Evolutionary conservation across 2,797 vertebrate species (phyloP).

Genomic region (Todus mexicanus): DNA sequence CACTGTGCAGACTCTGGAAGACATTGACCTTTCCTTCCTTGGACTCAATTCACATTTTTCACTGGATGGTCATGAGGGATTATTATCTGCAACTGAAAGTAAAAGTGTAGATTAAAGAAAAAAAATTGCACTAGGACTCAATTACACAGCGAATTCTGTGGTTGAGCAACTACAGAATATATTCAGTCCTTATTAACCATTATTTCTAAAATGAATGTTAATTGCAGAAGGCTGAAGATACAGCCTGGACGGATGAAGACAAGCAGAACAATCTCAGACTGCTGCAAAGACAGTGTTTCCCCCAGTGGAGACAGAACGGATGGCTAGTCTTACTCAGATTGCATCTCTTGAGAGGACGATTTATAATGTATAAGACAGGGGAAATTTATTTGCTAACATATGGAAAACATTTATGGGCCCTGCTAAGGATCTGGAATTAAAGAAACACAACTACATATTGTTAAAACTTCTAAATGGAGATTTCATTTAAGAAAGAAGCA

Average conservation of each 20-base stretch:
- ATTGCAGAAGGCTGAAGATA: constrained; percentile 32
- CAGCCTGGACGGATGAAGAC: constrained; percentile 12
- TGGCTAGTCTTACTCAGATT: constrained; percentile 50
- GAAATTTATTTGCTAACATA: constrained; percentile 66
- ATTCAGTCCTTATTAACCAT: background rate
- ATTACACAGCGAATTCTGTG: background rate
- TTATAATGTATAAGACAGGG: constrained; percentile 48
- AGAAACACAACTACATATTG: constrained; percentile 41
- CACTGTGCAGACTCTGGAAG: constrained; percentile 35
- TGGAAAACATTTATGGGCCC: constrained; percentile 62
- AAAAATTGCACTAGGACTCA: background rate
- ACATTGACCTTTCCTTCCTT: constrained; percentile 39
- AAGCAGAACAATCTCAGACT: constrained; percentile 30
- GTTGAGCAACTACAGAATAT: background rate
- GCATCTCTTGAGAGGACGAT: constrained; percentile 50
- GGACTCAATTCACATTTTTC: constrained; percentile 43
- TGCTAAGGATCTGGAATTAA: constrained; percentile 52
- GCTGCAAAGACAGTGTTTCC: background rate
- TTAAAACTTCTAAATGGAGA: constrained; percentile 34
- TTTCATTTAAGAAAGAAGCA: background rate
- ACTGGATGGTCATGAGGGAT: background rate
- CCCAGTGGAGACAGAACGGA: background rate
- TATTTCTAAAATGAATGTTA: constrained; percentile 9
- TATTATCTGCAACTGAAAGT: constrained; percentile 49
- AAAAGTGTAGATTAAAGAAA: constrained; percentile 21